Evolutionary conservation across 2,113 vertebrate genomes (phyloP), one percentile per base, ranked within the genome.

Genomic region (Saimiri boliviensis): DNA sequence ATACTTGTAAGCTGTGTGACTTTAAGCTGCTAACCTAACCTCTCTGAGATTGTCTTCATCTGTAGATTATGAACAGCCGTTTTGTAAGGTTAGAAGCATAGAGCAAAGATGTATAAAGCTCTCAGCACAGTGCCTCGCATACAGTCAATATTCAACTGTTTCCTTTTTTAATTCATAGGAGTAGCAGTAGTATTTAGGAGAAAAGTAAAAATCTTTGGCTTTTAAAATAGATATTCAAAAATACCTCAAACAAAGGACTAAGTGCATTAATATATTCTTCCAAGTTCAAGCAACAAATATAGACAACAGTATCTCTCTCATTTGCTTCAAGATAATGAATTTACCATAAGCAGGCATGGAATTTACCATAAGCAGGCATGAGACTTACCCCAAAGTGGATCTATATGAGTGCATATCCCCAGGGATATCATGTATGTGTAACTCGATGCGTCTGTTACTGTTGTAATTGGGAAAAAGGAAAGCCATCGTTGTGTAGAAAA

Each of bases 381-480:
- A 93, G 93, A 93, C 88, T 90, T 68, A 60, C 63, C 54, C 56
- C 94, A 56, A 76, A 94, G 89, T 77, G 77, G 93, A 73, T 84
- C 85, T 91, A 5, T 74, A 76, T 68, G 56, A 98, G 76, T 66
- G 76, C 70, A 70, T 49, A 35, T 91, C 97, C 95, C 93, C n/a
- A 12, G 97, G 93, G 97, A 90, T 4, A 58, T 1, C 52, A 58
- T 49, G 56, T 54, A 56, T 79, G 93, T 0, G 92, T 60, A 94
- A 97, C 83, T 91, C 7, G 27, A 95, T 63, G 92, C 56, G 0
- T 93, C 95, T 90, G 95, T 90, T 82, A 91, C 84, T 79, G 95
- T 92, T 89, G 73, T 97, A 97, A 96, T 94, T 82, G 93, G 94
- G 52, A 91, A 91, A 40, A 23, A 23, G 63, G 74, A 89, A 95